Percentiles rank a stretch among this genome's conserved stretches.
phyloP scores from a whole-genome alignment of 2,797 vertebrate genomes.

The Platalea minor region DNA sequence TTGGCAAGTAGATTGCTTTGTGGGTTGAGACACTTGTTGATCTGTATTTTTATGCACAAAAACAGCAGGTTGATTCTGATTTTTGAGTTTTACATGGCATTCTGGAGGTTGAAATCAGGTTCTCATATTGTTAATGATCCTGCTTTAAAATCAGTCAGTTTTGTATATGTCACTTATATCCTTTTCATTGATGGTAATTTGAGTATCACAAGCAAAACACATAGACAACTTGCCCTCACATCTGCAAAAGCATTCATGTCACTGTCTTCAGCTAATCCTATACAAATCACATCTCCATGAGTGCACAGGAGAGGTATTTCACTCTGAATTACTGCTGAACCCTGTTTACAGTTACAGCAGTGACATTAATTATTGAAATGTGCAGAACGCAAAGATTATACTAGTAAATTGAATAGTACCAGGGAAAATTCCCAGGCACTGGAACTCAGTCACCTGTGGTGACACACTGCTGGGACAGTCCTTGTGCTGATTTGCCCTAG shows the following conservation, averaged over 20 bases:
- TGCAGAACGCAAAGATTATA: background rate
- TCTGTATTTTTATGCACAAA: background rate
- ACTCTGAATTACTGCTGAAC: background rate
- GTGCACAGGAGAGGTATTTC: background rate
- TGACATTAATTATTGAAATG: background rate
- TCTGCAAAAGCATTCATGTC: background rate
- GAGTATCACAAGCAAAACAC: background rate
- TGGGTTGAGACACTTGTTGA: background rate
- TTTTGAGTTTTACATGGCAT: background rate
- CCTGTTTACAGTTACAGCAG: background rate
- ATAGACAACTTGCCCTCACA: background rate
- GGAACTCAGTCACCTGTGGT: background rate
- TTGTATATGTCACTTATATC: background rate
- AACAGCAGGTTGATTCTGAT: background rate
- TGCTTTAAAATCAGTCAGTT: background rate
- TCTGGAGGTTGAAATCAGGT: background rate
- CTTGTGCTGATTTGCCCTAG: background rate
- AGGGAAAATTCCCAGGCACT: background rate
- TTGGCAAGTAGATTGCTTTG: background rate
- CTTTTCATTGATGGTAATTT: background rate
- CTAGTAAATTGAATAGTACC: background rate
- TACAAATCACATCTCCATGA: background rate
- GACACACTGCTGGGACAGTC: background rate
- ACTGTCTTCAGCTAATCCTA: background rate
- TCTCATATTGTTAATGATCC: background rate